Evolutionary conservation across 2,888 invertebrate species (phyloP).

Genomic region (Pheosia gnoma): DNA sequence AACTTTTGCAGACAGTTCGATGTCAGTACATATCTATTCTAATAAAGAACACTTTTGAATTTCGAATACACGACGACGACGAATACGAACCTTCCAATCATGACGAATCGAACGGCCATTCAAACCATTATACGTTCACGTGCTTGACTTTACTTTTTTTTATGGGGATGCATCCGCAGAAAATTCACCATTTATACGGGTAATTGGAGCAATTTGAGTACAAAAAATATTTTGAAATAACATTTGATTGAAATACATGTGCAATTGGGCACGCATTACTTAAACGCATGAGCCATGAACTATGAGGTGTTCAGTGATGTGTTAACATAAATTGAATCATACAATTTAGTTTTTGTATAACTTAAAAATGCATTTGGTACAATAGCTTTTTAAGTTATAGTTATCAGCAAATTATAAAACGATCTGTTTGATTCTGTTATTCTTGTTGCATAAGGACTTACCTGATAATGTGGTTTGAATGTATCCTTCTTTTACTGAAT

Average conservation of each 20-base stretch:
- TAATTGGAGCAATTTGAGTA: slow-evolving; percentile 70
- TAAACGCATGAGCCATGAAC: slow-evolving; percentile 62
- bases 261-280: slow-evolving; percentile 56
- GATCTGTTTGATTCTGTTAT: not conserved
- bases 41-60: slow-evolving; percentile 57
- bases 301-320: slow-evolving; percentile 49
- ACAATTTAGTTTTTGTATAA: not conserved
- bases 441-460: not conserved
- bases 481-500: no score
- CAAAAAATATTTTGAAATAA: slow-evolving; percentile 53
- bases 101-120: slow-evolving; percentile 65
- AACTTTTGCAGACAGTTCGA: not conserved
- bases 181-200: slow-evolving; percentile 58
- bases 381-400: not conserved
- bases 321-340: slow-evolving; percentile 11
- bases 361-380: not conserved
- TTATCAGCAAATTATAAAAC: not conserved
- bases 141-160: slow-evolving; percentile 69
- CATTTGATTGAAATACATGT: slow-evolving; percentile 61
- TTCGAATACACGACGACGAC: no score
- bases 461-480: no score
- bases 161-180: slow-evolving; percentile 67
- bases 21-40: not conserved
- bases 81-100: slow-evolving; percentile 61
- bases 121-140: slow-evolving; percentile 72